These are phyloP conservation scores for Endotricha flammealis DNA, from an alignment of 2,888 invertebrate species.

Conservation along the genomic window DNA sequence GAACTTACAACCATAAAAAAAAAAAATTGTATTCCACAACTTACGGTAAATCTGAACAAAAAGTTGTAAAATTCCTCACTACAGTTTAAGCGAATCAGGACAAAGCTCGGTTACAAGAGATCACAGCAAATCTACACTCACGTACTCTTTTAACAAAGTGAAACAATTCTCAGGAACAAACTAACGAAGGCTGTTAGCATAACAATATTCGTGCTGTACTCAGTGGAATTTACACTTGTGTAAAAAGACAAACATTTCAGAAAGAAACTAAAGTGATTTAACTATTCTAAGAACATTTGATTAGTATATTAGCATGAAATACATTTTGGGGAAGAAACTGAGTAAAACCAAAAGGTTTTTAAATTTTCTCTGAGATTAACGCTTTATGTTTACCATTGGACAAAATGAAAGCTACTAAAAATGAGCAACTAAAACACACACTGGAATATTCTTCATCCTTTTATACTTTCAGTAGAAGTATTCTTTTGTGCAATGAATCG, in stretches of 20 bases:
- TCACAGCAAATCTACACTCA: slow-evolving; percentile 53
- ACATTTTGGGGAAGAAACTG: too few species aligned
- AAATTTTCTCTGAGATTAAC: too few species aligned
- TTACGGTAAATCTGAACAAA: too few species aligned
- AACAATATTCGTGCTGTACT: slow-evolving; percentile 67
- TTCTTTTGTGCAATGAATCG: slow-evolving; percentile 56
- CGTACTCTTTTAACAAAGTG: slow-evolving; percentile 59
- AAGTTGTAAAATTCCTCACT: too few species aligned
- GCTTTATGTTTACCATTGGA: too few species aligned
- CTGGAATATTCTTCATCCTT: slow-evolving; percentile 40
- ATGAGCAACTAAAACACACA: slow-evolving; percentile 26
- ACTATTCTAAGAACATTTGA: too few species aligned
- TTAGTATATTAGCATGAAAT: too few species aligned
- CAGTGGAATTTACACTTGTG: slow-evolving; percentile 10
- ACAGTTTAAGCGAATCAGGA: slow-evolving; percentile 49
- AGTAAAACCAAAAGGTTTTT: too few species aligned
- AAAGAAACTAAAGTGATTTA: too few species aligned
- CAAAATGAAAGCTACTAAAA: too few species aligned
- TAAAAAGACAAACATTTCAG: slow-evolving; percentile 7
- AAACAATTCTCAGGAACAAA: slow-evolving; percentile 71
- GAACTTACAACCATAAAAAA: too few species aligned
- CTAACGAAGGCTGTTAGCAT: slow-evolving; percentile 76
- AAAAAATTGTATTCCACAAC: too few species aligned
- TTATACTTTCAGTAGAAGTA: slow-evolving; percentile 42
- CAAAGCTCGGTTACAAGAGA: slow-evolving; percentile 37